phyloP scores from a whole-genome alignment of 2,113 vertebrate genomes.

The Peromyscus polionotus region DNA sequence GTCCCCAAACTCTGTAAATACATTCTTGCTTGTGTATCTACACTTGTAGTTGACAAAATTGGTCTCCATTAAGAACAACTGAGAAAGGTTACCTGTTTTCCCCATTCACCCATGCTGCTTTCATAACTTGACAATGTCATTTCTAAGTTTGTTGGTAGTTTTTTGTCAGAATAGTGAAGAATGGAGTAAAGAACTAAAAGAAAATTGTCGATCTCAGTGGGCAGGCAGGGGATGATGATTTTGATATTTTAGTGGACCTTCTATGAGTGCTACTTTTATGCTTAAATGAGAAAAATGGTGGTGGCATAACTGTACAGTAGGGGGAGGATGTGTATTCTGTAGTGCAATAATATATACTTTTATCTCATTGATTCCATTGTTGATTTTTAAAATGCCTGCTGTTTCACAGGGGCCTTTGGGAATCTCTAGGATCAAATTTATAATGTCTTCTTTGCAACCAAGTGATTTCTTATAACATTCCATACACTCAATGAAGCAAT shows the following conservation, averaged over 20 bases:
- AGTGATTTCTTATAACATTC: slow-evolving; percentile 90
- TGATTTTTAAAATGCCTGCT: slow-evolving; percentile 92
- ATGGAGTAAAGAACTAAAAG: slow-evolving; percentile 90
- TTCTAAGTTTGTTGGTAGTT: slow-evolving; percentile 71
- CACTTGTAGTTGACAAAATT: not conserved
- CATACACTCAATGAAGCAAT: slow-evolving; percentile 94
- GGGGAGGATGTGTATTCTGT: slow-evolving; percentile 91
- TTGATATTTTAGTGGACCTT: slow-evolving; percentile 93
- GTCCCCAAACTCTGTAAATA: not conserved
- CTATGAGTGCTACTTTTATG: slow-evolving; percentile 93
- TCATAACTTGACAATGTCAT: slow-evolving; percentile 92
- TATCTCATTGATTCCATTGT: slow-evolving; percentile 94
- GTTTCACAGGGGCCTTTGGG: slow-evolving; percentile 93
- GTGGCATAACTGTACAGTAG: slow-evolving; percentile 91
- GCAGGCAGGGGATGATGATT: slow-evolving; percentile 90
- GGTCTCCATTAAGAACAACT: slow-evolving; percentile 88
- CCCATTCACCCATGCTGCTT: slow-evolving; percentile 87
- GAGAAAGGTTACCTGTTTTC: slow-evolving; percentile 93
- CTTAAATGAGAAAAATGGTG: slow-evolving; percentile 91
- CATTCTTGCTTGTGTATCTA: not conserved
- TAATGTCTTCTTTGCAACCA: slow-evolving; percentile 91
- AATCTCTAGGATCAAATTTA: slow-evolving; percentile 91
- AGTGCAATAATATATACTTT: slow-evolving; percentile 92
- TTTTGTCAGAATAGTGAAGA: slow-evolving; percentile 92
- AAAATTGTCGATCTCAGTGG: slow-evolving; percentile 90